Evolutionary conservation across 2,888 invertebrate species (phyloP).

Genomic region (Frankliniella fusca): DNA sequence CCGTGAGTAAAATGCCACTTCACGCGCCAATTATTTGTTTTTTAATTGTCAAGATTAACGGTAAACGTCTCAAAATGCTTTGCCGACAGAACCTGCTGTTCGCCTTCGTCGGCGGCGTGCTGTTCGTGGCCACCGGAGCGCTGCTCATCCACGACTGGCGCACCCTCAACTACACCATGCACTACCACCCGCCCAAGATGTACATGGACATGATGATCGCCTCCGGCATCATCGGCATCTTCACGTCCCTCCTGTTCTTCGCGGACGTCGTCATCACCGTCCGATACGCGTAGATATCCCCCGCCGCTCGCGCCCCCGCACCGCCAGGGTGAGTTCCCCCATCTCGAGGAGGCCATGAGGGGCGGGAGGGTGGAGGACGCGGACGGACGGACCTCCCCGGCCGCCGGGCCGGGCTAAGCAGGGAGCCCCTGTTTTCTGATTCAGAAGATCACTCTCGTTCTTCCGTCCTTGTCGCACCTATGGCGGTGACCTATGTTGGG

Average conservation of each 20-base stretch:
- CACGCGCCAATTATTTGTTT: not conserved
- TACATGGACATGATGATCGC: slow-evolving; percentile 64
- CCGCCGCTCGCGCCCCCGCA: not conserved
- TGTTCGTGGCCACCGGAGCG: slow-evolving; percentile 62
- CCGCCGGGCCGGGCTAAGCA: not conserved
- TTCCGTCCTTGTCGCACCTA: too few relatives aligned
- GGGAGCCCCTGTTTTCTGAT: too few relatives aligned
- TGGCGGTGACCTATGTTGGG: too few relatives aligned
- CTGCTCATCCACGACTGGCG: slow-evolving; percentile 57
- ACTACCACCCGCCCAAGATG: slow-evolving; percentile 60
- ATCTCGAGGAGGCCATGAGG: not conserved
- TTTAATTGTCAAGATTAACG: not conserved
- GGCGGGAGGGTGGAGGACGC: not conserved
- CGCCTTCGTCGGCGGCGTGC: slow-evolving; percentile 57
- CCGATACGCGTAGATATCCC: slow-evolving; percentile 42
- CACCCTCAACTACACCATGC: slow-evolving; percentile 48
- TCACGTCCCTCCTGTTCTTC: slow-evolving; percentile 58
- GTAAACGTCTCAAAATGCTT: slow-evolving; percentile 13
- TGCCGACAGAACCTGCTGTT: slow-evolving; percentile 54
- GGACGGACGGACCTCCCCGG: not conserved
- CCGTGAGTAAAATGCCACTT: slow-evolving; percentile 44
- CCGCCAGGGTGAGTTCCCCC: not conserved
- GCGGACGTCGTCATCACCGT: slow-evolving; percentile 60
- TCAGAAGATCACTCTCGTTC: too few relatives aligned
- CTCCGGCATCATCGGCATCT: slow-evolving; percentile 60